Evolutionary conservation across 2,797 vertebrate genomes (phyloP).

Genomic region (Morus bassanus): DNA sequence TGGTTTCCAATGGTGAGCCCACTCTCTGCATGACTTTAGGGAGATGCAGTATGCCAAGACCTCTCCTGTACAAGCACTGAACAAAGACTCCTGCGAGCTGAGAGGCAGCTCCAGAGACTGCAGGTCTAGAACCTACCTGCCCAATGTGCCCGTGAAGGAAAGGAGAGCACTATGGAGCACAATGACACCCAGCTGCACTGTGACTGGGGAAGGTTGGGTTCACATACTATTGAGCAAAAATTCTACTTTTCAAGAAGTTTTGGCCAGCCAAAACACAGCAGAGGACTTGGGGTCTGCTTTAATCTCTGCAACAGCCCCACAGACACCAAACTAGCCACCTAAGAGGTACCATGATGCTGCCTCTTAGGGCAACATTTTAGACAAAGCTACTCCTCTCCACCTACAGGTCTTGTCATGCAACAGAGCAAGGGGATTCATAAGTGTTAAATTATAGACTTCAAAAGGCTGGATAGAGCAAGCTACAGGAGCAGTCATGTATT

Average conservation of each 20-base stretch:
- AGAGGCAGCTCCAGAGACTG: accelerated
- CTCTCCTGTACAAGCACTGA: not conserved
- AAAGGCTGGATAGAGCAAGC: not conserved
- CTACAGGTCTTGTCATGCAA: not conserved
- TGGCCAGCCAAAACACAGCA: not conserved
- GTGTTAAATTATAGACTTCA: too few relatives aligned
- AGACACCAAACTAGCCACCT: not conserved
- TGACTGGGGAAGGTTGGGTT: not conserved
- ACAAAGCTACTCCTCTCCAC: not conserved
- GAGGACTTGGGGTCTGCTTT: not conserved
- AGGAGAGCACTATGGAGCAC: not conserved
- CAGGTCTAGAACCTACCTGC: not conserved
- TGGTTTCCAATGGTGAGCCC: not conserved
- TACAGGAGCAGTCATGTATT: not conserved
- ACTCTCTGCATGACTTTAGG: not conserved
- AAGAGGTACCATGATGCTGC: too few relatives aligned
- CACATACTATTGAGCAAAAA: not conserved
- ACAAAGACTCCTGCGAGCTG: not conserved
- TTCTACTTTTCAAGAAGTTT: not conserved
- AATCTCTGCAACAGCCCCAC: not conserved
- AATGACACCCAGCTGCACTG: accelerated
- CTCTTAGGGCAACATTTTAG: not conserved
- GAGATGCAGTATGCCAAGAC: not conserved
- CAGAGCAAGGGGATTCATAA: not conserved
- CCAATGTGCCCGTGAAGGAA: accelerated